Base-by-base conservation (phyloP, 2,797 vertebrate species). In the Tapirus indicus region DNA sequence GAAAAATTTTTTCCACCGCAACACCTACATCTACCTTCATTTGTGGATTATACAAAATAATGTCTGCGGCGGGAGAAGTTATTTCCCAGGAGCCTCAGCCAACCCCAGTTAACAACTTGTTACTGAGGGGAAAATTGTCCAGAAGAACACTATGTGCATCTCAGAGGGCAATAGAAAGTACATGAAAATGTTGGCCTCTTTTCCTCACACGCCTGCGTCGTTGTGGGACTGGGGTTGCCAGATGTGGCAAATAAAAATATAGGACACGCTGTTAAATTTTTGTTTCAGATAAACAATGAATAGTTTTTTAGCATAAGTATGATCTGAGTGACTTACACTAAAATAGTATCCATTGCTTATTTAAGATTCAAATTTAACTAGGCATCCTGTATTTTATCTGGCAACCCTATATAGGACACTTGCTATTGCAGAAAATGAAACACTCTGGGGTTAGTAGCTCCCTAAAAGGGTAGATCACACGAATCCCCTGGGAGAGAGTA, bases 211-310 rank as follows among this genome's bases (percentile, higher is more conserved):
- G 2, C 27, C 32, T 91, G 20, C 69, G 44, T 69, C 32, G 47
- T 84, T 44, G 20, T 18, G 16, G 44, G 32, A 38, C 78, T 79
- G 8, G 11, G 13, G 1, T 41, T 79, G 38, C 27, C 18, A n/a
- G n/a, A 94, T 69, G 21, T 69, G 91, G 47, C 13, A 88, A 94
- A 93, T 91, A 71, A 91, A 78, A 95, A 88, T 60, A 54, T 27
- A 95, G 41, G 52, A 29, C 29, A 62, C 38, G 25, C 25, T 13
- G 16, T 83, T 93, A 64, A 54, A 82, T 91, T 74, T 80, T 66
- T 93, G 60, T 74, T 86, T 96, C 29, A 16, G 47, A 87, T 90
- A 25, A 97, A 78, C 7, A 49, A 27, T 38, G 18, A 71, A 21
- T 68, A 52, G 0, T 27, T 72, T 87, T 35, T 64, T 77, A 88